These are phyloP conservation scores for Pocillopora damicornis DNA, from an alignment of 64 coral and sea anemone genomes.

Conservation along the genomic window DNA sequence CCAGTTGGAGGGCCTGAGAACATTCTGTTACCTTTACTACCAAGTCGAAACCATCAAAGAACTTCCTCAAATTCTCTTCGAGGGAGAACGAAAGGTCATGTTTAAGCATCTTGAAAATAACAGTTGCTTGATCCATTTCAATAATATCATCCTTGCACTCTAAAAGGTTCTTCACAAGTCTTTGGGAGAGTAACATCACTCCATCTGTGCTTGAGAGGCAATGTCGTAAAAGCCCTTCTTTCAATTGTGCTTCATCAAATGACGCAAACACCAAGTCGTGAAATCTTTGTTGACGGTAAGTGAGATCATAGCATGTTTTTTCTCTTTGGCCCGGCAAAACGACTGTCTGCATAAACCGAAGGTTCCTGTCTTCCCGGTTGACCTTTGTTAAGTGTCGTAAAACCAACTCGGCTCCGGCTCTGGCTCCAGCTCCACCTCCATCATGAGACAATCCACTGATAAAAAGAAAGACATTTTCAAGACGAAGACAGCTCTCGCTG, in stretches of 20 bases:
- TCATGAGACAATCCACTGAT: neutral
- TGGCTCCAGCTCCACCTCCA: neutral
- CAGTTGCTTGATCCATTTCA: neutral
- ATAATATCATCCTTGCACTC: neutral
- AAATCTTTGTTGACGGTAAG: neutral
- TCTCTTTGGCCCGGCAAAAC: neutral
- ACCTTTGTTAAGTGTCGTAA: neutral
- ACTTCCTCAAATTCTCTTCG: neutral
- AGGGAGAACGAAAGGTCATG: neutral
- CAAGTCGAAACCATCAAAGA: neutral
- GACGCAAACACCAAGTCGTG: neutral
- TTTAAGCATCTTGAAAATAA: neutral
- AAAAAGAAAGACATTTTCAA: neutral
- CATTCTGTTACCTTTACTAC: neutral
- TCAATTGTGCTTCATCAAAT: neutral
- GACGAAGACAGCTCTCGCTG: neutral
- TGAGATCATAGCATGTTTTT: neutral
- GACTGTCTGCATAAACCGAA: neutral
- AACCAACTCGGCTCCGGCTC: neutral
- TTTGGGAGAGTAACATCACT: neutral
- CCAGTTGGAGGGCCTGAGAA: neutral
- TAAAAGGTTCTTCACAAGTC: neutral
- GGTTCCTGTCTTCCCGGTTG: neutral
- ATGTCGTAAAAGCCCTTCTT: neutral
- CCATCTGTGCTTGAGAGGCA: neutral